Conservation (phyloP, 2,797 vertebrate genomes). For the Pseudotriccus pelzelni region DNA sequence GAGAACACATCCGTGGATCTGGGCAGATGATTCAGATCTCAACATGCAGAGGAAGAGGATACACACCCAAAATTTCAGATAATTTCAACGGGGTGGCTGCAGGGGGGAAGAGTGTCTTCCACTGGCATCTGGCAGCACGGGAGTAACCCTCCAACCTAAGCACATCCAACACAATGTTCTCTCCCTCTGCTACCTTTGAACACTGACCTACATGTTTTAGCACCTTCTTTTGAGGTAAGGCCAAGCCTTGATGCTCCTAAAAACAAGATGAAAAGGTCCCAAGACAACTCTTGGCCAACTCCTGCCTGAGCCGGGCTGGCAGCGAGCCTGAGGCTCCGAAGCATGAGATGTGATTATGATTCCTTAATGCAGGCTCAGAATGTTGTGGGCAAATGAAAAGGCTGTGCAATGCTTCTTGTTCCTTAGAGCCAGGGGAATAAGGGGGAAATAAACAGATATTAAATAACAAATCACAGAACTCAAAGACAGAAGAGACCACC, state of each 20-base stretch:
- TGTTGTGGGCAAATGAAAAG: conserved; percentile 14
- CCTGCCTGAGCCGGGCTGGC: neutral
- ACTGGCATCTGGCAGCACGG: neutral
- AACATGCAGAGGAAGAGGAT: conserved; percentile 22
- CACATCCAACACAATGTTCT: neutral
- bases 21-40: conserved; percentile 42
- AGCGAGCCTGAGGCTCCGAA: neutral
- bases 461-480: neutral
- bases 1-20: neutral
- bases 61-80: conserved; percentile 26
- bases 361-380: conserved; percentile 17
- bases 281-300: conserved; percentile 2
- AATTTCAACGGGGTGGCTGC: neutral
- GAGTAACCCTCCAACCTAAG: neutral
- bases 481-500: neutral
- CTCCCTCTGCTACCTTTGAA: neutral
- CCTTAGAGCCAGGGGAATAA: neutral
- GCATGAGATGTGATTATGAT: conserved; percentile 50
- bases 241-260: neutral
- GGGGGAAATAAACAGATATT: neutral
- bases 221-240: neutral
- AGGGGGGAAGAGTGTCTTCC: neutral
- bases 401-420: neutral
- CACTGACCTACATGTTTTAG: neutral
- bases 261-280: neutral